Percentiles rank a stretch among this genome's conserved stretches.
Evolutionary conservation across 1,140 invertebrate species (phyloP).

Genomic region (Protaetia brevitarsis): DNA sequence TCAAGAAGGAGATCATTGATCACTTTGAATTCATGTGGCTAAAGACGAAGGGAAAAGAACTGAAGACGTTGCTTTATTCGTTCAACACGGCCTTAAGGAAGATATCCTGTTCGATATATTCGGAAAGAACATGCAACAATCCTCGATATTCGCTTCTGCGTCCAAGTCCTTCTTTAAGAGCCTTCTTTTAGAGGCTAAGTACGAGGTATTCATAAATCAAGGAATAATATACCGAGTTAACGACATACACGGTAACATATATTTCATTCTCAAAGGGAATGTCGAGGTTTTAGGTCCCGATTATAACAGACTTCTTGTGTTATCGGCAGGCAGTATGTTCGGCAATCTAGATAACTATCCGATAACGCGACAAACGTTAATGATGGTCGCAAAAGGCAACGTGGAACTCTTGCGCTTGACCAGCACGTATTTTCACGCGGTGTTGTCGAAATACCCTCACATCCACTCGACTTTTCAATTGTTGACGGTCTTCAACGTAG

Average conservation of each 20-base stretch:
- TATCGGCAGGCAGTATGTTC: slow-evolving; percentile 30
- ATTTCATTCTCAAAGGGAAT: slow-evolving; percentile 27
- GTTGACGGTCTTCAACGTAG: slow-evolving; percentile 24
- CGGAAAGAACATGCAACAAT: slow-evolving; percentile 22
- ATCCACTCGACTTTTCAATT: slow-evolving; percentile 15
- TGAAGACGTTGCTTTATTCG: slow-evolving; percentile 23
- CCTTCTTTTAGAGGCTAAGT: slow-evolving; percentile 23
- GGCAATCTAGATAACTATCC: slow-evolving; percentile 30
- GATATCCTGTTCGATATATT: slow-evolving; percentile 32
- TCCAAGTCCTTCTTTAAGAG: slow-evolving; percentile 27
- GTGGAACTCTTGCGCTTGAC: slow-evolving; percentile 27
- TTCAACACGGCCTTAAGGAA: slow-evolving; percentile 30
- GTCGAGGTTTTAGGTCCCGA: slow-evolving; percentile 33
- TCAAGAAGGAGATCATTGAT: slow-evolving; percentile 32
- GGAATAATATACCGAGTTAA: slow-evolving; percentile 30
- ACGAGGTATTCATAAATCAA: slow-evolving; percentile 25
- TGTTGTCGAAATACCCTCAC: slow-evolving; percentile 20
- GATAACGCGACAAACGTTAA: slow-evolving; percentile 28
- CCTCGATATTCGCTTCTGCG: slow-evolving; percentile 20
- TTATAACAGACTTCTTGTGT: slow-evolving; percentile 24
- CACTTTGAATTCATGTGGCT: slow-evolving; percentile 37
- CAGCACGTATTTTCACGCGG: slow-evolving; percentile 22
- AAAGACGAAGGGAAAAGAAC: slow-evolving; percentile 29
- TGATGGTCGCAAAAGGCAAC: slow-evolving; percentile 32
- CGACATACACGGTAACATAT: slow-evolving; percentile 29